A percentile compares a stretch with the other conserved stretches of the same genome.
phyloP scores from a whole-genome alignment of 2,797 vertebrate genomes.

The Linurgus olivaceus region DNA sequence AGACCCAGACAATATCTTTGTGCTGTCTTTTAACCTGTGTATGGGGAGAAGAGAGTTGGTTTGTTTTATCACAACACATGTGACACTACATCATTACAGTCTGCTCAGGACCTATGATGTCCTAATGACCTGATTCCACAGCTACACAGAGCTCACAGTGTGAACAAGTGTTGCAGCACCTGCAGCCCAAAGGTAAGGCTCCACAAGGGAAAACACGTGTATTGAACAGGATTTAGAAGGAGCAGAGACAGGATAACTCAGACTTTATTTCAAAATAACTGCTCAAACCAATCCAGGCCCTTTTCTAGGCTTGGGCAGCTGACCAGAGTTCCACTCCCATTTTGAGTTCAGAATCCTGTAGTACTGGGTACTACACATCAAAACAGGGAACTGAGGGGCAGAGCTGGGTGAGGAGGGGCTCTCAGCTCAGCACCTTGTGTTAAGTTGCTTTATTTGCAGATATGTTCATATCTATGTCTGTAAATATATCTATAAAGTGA shows the following conservation, averaged over 20 bases:
- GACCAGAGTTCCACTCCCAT: fast-evolving
- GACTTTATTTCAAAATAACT: not conserved
- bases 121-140: not conserved
- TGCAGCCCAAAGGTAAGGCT: not conserved
- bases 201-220: fast-evolving
- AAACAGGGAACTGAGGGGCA: not conserved
- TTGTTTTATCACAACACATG: not conserved
- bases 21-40: not conserved
- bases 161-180: not conserved
- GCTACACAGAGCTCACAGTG: not conserved
- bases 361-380: not conserved
- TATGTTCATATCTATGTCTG: too few relatives aligned
- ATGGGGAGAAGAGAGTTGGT: not conserved
- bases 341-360: not conserved
- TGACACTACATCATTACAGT: not conserved
- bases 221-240: not conserved
- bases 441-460: not conserved
- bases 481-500: not conserved
- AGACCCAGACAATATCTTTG: not conserved
- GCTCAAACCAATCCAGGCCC: not conserved
- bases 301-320: not conserved
- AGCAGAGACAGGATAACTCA: not conserved
- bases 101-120: not conserved
- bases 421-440: not conserved
- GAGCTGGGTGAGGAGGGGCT: not conserved